These are phyloP conservation scores for Australoheros facetus DNA, from an alignment of 2,797 vertebrate species.

Conservation along the genomic window DNA sequence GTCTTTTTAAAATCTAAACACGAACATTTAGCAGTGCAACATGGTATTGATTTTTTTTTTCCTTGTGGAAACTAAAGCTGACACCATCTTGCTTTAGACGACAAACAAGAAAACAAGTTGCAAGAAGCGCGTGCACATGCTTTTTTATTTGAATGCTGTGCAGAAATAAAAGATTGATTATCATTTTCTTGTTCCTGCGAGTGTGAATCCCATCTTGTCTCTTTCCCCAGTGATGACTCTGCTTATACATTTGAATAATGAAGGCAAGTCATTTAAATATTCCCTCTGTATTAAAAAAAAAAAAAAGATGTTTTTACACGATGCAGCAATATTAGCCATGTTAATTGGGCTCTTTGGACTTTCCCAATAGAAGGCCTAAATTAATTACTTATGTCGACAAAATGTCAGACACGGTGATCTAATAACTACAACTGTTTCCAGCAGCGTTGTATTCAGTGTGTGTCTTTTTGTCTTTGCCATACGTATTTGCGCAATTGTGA, in stretches of 20 bases:
- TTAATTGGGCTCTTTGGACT: slow-evolving; percentile 87
- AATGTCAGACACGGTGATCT: slow-evolving; percentile 81
- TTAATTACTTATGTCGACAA: slow-evolving; percentile 86
- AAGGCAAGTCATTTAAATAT: slow-evolving; percentile 86
- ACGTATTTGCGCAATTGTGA: slow-evolving; percentile 25
- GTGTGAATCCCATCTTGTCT: slow-evolving; percentile 73
- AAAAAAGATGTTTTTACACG: slow-evolving; percentile 81
- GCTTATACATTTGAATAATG: slow-evolving; percentile 85
- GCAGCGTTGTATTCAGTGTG: slow-evolving; percentile 61
- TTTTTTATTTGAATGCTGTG: slow-evolving; percentile 67
- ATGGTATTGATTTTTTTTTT: neutral
- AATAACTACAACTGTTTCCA: slow-evolving; percentile 80
- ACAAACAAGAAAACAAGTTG: slow-evolving; percentile 32
- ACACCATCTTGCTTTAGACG: slow-evolving; percentile 26
- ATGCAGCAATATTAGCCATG: slow-evolving; percentile 84
- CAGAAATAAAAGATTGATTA: slow-evolving; percentile 77
- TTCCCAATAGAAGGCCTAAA: slow-evolving; percentile 81
- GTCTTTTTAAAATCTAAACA: slow-evolving; percentile 20
- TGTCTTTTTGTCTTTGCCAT: slow-evolving; percentile 21
- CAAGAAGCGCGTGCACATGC: slow-evolving; percentile 31
- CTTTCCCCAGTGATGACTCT: slow-evolving; percentile 81
- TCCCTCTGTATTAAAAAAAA: slow-evolving; percentile 82
- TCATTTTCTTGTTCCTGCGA: slow-evolving; percentile 70
- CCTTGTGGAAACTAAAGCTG: slow-evolving; percentile 10
- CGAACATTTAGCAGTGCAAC: neutral